phyloP scores from a whole-genome alignment of 2,113 vertebrate species.

The Tetrao urogallus region DNA sequence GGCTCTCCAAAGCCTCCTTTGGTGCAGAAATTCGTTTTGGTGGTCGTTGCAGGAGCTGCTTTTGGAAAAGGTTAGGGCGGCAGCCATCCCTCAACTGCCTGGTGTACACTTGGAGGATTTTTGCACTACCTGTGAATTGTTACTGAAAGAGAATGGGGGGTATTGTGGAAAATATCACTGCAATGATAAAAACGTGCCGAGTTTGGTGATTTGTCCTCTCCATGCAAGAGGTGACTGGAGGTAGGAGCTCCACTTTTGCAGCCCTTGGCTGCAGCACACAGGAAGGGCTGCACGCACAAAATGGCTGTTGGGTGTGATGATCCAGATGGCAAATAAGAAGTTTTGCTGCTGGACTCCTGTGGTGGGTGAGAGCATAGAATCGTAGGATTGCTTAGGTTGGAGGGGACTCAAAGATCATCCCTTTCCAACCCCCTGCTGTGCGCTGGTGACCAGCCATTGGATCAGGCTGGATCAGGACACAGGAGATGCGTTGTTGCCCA shows the following conservation, averaged over 20 bases:
- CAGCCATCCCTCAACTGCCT: background rate
- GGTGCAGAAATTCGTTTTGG: background rate
- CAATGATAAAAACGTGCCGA: background rate
- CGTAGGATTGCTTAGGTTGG: background rate
- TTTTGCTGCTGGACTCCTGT: background rate
- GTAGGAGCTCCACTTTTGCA: background rate
- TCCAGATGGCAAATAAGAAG: background rate
- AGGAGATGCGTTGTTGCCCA: background rate
- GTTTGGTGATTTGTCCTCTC: background rate
- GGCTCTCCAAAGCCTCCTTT: background rate
- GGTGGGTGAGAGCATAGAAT: background rate
- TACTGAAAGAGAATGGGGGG: background rate
- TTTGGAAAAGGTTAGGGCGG: background rate
- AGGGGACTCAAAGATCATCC: background rate
- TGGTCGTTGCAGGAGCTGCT: background rate
- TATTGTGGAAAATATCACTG: background rate
- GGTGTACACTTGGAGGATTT: conserved; percentile 9
- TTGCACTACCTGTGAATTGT: background rate
- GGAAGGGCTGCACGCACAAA: background rate
- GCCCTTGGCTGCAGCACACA: background rate
- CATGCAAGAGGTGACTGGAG: background rate
- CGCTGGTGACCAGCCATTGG: too few relatives aligned
- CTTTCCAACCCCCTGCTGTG: background rate
- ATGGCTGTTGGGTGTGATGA: background rate
- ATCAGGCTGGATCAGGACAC: too few relatives aligned